Percentiles rank a stretch among this genome's conserved stretches.
These are phyloP conservation scores for Lepus townsendii DNA, from an alignment of 2,797 vertebrate genomes.

Conservation along the genomic window DNA sequence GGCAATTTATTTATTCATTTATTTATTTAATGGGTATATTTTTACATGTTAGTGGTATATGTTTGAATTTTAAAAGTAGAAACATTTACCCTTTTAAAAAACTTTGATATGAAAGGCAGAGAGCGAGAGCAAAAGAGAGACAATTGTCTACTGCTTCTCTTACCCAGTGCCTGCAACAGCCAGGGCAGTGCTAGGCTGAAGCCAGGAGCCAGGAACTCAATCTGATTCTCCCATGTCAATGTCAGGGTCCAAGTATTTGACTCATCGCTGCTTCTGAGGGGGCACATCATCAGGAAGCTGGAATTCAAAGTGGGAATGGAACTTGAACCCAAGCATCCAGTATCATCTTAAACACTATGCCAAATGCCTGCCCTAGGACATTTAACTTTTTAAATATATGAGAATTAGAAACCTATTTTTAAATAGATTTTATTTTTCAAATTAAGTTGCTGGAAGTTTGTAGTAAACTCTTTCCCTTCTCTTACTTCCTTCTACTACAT, in stretches of 20 bases:
- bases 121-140: too few relatives aligned
- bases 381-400: constrained; percentile 56
- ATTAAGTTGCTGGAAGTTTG: constrained; percentile 64
- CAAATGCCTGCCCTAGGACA: not conserved
- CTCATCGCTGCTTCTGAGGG: too few relatives aligned
- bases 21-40: not conserved
- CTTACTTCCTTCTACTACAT: constrained; percentile 5
- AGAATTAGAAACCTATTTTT: constrained; percentile 61
- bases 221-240: too few relatives aligned
- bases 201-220: too few relatives aligned
- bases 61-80: constrained; percentile 17
- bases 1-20: not conserved
- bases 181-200: too few relatives aligned
- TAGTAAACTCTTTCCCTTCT: constrained; percentile 47
- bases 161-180: too few relatives aligned
- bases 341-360: too few relatives aligned
- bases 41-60: not conserved
- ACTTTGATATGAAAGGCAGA: not conserved
- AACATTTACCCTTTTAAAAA: not conserved
- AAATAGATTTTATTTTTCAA: constrained; percentile 14
- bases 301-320: too few relatives aligned
- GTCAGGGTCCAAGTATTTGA: too few relatives aligned
- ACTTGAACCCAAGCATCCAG: too few relatives aligned
- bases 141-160: too few relatives aligned
- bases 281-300: too few relatives aligned